Evolutionary conservation across 35 echinoderm and acorn worm species (phyloP).

Genomic region (Stichopus chloronotus): DNA sequence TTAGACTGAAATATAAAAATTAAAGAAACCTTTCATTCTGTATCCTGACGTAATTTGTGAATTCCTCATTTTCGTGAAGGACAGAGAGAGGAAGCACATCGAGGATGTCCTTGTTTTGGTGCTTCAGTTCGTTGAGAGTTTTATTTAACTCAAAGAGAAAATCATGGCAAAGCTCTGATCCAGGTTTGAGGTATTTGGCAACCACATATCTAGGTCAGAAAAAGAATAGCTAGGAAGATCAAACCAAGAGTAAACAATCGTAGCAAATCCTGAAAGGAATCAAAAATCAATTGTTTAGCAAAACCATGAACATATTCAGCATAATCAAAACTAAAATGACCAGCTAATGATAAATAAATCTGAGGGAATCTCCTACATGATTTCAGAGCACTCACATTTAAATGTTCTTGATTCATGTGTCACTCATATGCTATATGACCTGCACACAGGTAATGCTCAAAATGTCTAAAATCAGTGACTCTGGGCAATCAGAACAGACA

Average conservation of each 20-base stretch:
- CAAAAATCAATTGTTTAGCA: too few relatives aligned
- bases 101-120: conserved; percentile 63
- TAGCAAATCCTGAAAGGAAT: too few relatives aligned
- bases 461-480: too few relatives aligned
- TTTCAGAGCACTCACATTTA: too few relatives aligned
- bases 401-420: too few relatives aligned
- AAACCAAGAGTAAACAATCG: not conserved
- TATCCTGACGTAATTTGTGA: conserved; percentile 76
- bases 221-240: not conserved
- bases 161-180: conserved; percentile 64
- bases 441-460: too few relatives aligned
- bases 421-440: too few relatives aligned
- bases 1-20: not conserved
- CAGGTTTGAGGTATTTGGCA: conserved; percentile 73
- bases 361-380: too few relatives aligned
- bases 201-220: conserved; percentile 75
- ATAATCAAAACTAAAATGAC: too few relatives aligned
- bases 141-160: conserved; percentile 90
- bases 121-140: conserved; percentile 68
- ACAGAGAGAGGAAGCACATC: conserved; percentile 68
- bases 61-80: conserved; percentile 62
- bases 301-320: too few relatives aligned
- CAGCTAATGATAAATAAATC: too few relatives aligned
- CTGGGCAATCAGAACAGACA: too few relatives aligned
- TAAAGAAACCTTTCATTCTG: conserved; percentile 80